These are phyloP conservation scores for Stegodyphus mimosarum DNA, from an alignment of 1,140 invertebrate species.

Conservation along the genomic window DNA sequence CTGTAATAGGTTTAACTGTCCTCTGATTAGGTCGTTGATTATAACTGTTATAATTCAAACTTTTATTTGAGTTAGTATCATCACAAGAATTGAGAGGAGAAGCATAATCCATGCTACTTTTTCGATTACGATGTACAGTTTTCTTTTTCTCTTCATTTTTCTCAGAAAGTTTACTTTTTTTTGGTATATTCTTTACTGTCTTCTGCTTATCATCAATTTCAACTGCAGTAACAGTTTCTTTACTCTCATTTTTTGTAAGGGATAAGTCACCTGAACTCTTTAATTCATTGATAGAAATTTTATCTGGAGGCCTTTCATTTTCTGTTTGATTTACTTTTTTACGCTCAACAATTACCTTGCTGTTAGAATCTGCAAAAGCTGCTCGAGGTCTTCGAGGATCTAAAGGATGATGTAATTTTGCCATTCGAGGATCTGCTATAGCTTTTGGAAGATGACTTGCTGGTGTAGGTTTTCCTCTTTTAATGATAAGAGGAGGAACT, in stretches of 20 bases:
- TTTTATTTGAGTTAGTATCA: conserved; percentile 5
- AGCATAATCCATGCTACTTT: conserved; percentile 60
- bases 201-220: not conserved
- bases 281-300: not conserved
- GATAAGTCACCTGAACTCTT: not conserved
- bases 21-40: conserved; percentile 42
- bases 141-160: conserved; percentile 44
- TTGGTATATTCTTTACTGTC: conserved; percentile 27
- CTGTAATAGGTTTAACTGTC: not conserved
- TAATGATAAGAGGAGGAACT: conserved; percentile 38
- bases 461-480: conserved; percentile 46
- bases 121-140: conserved; percentile 50
- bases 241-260: not conserved
- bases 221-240: not conserved
- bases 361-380: conserved; percentile 3
- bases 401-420: conserved; percentile 41
- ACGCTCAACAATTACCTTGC: not conserved
- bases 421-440: conserved; percentile 56
- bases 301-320: not conserved
- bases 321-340: not conserved
- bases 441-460: conserved; percentile 52
- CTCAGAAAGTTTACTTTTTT: conserved; percentile 29
- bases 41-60: conserved; percentile 47
- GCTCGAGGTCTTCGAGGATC: conserved; percentile 2
- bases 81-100: conserved; percentile 59